Base-by-base conservation (phyloP, 1,140 invertebrate species). In the Leptinotarsa lineolata region DNA sequence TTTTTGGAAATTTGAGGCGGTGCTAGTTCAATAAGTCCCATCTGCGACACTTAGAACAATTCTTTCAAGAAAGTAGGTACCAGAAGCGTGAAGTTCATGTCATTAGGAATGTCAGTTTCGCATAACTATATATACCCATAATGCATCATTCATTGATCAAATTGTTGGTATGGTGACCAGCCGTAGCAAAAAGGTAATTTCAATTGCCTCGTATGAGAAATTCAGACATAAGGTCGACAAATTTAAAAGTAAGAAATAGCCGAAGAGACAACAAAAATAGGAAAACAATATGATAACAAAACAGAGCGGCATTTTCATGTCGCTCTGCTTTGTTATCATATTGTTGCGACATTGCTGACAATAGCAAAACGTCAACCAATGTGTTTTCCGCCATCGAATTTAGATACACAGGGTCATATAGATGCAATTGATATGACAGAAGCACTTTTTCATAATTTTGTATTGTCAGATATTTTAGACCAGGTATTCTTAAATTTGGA, bases 11-110 rank as follows among this genome's bases (percentile, higher is more conserved):
- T 64, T 24, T 64, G n/a, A 15, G 61, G n/a, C 61, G 61, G 6
- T 20, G 61, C 61, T 64, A 64, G n/a, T 64, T 64, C 15, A 64
- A 64, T 64, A 64, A 20, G n/a, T 64, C 61, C 61, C 18, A 64
- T 64, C 61, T 64, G 22, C 22, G 16, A 24, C 61, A 64, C 5
- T 64, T 64, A 64, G 61, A n/a, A 64, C 20, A 20, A 24, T 64
- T 64, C 15, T 64, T 16, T 64, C 21, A 64, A 64, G 61, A 1
- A 64, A 30, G 24, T 30, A 30, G 24, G 24, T 30, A 30, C 24
- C 24, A 30, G 5, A 30, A 30, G 6, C 15, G 18, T 58, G 16
- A n/a, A 64, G 20, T 15, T 22, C 6, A 20, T 64, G 61, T 20
- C 5, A 21, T 64, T 13, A 22, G 6, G 22, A 64, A 20, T 20